These are phyloP conservation scores for Drosophila mayaguana DNA, from an alignment of 2,888 invertebrate genomes.

Conservation along the genomic window DNA sequence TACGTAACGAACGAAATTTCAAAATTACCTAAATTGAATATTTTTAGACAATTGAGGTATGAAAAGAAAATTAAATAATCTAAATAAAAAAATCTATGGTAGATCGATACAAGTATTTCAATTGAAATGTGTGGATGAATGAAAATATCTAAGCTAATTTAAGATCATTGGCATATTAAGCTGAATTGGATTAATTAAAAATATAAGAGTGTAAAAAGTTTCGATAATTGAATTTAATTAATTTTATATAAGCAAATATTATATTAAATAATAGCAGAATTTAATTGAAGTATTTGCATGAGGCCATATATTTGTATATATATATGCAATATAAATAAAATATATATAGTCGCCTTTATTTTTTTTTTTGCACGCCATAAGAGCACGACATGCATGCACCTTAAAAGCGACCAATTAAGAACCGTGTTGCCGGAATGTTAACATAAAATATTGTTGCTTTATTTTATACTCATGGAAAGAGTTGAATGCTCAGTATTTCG, in stretches of 20 bases:
- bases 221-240: neutral
- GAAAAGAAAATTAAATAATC: no score
- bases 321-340: neutral
- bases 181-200: no score
- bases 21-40: neutral
- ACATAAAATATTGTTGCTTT: slow-evolving; percentile 3
- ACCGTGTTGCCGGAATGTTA: slow-evolving; percentile 3
- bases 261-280: neutral
- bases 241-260: neutral
- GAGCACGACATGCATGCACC: slow-evolving; percentile 8
- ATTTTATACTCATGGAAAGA: neutral
- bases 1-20: neutral
- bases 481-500: neutral
- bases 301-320: neutral
- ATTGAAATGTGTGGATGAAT: no score
- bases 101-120: no score
- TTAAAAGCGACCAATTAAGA: slow-evolving; percentile 2
- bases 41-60: neutral
- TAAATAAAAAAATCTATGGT: no score
- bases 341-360: neutral
- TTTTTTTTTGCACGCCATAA: neutral
- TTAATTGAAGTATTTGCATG: neutral
- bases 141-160: neutral
- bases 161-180: neutral
- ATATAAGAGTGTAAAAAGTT: no score